phyloP scores from a whole-genome alignment of 30 jellyfish, hydroid and myxozoan genomes.

The Phacellophora camtschatica region DNA sequence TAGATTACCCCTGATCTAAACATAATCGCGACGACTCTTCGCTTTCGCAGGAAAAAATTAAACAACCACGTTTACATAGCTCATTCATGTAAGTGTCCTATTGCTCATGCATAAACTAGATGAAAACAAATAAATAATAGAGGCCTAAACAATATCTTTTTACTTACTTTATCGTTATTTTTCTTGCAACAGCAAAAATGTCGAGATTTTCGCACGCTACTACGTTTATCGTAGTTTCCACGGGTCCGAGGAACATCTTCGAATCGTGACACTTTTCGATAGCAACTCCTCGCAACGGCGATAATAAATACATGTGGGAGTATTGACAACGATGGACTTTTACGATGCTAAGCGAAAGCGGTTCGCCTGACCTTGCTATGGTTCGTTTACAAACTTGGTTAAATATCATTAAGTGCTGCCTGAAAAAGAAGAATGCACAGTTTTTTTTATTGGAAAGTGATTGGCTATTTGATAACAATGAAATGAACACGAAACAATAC shows the following conservation, averaged over 20 bases:
- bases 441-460: too few relatives aligned
- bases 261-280: slow-evolving; percentile 94
- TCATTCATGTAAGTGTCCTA: too few relatives aligned
- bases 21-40: too few relatives aligned
- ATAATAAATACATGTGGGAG: slow-evolving; percentile 73
- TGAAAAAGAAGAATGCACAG: slow-evolving; percentile 3
- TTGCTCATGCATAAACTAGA: too few relatives aligned
- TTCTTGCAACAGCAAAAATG: slow-evolving; percentile 75
- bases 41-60: too few relatives aligned
- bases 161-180: slow-evolving; percentile 73
- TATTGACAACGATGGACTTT: slow-evolving; percentile 90
- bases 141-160: too few relatives aligned
- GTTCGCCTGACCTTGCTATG: slow-evolving; percentile 91
- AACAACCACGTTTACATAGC: too few relatives aligned
- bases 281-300: slow-evolving; percentile 84
- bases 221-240: slow-evolving; percentile 64
- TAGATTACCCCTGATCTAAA: too few relatives aligned
- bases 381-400: slow-evolving; percentile 92
- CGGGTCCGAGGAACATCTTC: slow-evolving; percentile 89
- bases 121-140: too few relatives aligned
- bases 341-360: slow-evolving; percentile 63
- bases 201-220: slow-evolving; percentile 87
- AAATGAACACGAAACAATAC: too few relatives aligned
- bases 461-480: too few relatives aligned
- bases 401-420: slow-evolving; percentile 70